Evolutionary conservation across 2,113 vertebrate genomes (phyloP).

Genomic region (Chaetorhynchus papuensis): DNA sequence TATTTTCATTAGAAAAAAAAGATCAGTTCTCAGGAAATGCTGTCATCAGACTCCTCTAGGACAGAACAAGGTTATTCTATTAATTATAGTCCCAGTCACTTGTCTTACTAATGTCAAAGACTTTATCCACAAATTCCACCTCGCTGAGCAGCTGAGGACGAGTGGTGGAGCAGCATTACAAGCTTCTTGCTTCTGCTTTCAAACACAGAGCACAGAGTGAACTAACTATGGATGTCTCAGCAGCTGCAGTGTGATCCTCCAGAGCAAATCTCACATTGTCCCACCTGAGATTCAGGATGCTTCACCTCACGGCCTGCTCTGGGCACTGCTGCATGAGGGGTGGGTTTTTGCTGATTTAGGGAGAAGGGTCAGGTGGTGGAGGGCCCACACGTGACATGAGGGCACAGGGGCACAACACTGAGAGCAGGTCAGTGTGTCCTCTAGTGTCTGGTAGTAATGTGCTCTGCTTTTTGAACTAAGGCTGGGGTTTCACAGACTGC

Average conservation of each 20-base stretch:
- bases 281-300: not conserved
- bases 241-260: not conserved
- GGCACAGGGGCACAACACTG: not conserved
- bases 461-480: not conserved
- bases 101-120: not conserved
- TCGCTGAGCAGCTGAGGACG: not conserved
- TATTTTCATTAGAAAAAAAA: not conserved
- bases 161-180: not conserved
- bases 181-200: not conserved
- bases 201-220: not conserved
- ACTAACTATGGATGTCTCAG: not conserved
- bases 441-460: too few species aligned
- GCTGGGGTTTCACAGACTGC: not conserved
- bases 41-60: not conserved
- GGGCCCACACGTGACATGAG: too few species aligned
- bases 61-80: not conserved
- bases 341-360: not conserved
- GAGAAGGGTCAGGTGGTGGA: not conserved
- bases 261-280: not conserved
- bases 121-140: not conserved
- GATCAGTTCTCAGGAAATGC: not conserved
- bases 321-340: not conserved
- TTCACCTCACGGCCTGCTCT: not conserved
- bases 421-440: fast-evolving
- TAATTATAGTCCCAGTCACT: not conserved